A percentile compares a stretch with the other conserved stretches of the same genome.
Conservation (phyloP, 2,797 vertebrate species). For the Diplodus sargus region DNA sequence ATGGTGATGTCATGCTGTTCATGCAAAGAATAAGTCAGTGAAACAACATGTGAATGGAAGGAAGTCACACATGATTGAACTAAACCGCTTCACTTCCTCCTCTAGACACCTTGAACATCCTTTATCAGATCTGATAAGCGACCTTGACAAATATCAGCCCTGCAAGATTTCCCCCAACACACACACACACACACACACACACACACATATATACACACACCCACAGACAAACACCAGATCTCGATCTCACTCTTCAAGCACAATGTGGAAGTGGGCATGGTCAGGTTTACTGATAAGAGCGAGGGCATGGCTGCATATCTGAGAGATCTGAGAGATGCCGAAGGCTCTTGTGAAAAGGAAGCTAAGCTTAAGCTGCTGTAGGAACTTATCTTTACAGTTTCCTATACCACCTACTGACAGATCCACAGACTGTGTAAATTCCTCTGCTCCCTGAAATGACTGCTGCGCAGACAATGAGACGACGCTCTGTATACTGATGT, state of each 20-base stretch:
- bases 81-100: conserved; percentile 28
- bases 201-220: conserved; percentile 37
- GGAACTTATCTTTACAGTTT: conserved; percentile 84
- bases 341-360: conserved; percentile 78
- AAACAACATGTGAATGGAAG: background rate
- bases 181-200: conserved; percentile 13
- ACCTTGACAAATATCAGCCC: conserved; percentile 42
- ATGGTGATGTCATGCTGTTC: background rate
- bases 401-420: conserved; percentile 81
- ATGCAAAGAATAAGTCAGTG: background rate
- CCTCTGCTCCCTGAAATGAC: conserved; percentile 75
- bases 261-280: conserved; percentile 71
- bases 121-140: conserved; percentile 47
- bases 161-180: conserved; percentile 6
- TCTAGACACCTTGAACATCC: conserved; percentile 51
- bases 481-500: conserved; percentile 78
- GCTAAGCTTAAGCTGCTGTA: conserved; percentile 69
- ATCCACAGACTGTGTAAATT: conserved; percentile 80
- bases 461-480: conserved; percentile 82
- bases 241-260: conserved; percentile 56
- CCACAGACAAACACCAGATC: conserved; percentile 48
- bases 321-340: conserved; percentile 79
- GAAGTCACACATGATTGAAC: background rate
- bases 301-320: conserved; percentile 69
- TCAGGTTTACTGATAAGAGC: conserved; percentile 78